These are phyloP conservation scores for Magallana angulata DNA, from an alignment of 1,140 invertebrate genomes.

Conservation along the genomic window DNA sequence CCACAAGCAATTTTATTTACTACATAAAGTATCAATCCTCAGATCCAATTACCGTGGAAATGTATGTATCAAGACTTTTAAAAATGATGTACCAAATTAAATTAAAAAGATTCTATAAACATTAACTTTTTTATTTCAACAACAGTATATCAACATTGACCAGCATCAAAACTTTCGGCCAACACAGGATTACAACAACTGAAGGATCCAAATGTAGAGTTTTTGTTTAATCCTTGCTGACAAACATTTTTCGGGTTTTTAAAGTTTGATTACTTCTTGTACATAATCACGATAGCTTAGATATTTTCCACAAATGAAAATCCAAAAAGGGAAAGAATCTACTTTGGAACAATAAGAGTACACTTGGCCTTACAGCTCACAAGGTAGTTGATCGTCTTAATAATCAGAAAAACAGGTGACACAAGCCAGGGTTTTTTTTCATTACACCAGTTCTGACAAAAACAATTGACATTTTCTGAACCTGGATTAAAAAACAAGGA, in stretches of 20 bases:
- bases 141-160: no score
- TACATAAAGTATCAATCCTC: background rate
- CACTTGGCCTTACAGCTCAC: conserved; percentile 33
- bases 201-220: no score
- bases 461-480: conserved; percentile 43
- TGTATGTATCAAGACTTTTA: no score
- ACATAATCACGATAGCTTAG: conserved; percentile 36
- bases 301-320: conserved; percentile 37
- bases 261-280: conserved; percentile 48
- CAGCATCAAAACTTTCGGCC: conserved; percentile 7
- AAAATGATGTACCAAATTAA: background rate
- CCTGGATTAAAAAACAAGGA: conserved; percentile 46
- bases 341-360: conserved; percentile 46
- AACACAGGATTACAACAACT: conserved; percentile 23
- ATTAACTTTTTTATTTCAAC: no score
- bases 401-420: conserved; percentile 18
- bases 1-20: background rate
- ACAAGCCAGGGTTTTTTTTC: conserved; percentile 50
- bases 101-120: background rate
- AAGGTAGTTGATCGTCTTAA: background rate
- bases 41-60: no score
- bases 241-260: conserved; percentile 12
- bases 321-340: conserved; percentile 41
- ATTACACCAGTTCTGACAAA: conserved; percentile 41
- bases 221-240: conserved; percentile 14